Evolutionary conservation across 2,888 invertebrate genomes (phyloP), one percentile per base, ranked within the genome.

Genomic region (Macrophya annulata): DNA sequence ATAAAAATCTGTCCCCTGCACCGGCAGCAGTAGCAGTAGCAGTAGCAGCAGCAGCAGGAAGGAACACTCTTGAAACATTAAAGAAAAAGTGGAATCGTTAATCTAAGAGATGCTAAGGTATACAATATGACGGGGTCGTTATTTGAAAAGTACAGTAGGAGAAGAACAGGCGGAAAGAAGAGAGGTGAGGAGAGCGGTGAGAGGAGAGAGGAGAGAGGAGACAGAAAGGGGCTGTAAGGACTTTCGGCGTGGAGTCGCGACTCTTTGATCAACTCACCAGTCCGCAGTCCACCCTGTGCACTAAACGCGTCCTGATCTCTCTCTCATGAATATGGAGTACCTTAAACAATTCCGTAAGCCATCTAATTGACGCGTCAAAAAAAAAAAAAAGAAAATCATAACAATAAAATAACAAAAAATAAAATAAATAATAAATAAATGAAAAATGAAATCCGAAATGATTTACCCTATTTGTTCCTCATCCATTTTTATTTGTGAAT

Each of bases 251-350:
- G 87, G 88, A 88, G 89, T 87, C 88, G 86, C 87, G 85, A 86
- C 86, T 89, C 92, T 92, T 92, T 92, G 92, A 92, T 92, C 92
- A 92, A 91, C 90, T 91, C 89, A 90, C 89, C 89, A 89, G 89
- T 62, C 81, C 81, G 81, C 81, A 59, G 62, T 81, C 62, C 90
- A 90, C 90, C 90, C 90, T 91, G 89, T 83, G 68, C 90, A 91
- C 91, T 92, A 92, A 92, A 92, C 90, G 90, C 89, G 90, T 89
- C 90, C 88, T 91, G 91, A 91, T 92, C 89, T 92, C 89, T 92
- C 89, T 92, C 89, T 88, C 91, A 92, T 92, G 91, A 92, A 92
- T 92, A 91, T 91, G 90, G 90, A 91, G 90, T 88, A 89, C 77
- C 86, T 84, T 88, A 88, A 87, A 84, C 71, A 81, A 45, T 79